Evolutionary conservation across 2,113 vertebrate species (phyloP).

Genomic region (Asarcornis scutulata): DNA sequence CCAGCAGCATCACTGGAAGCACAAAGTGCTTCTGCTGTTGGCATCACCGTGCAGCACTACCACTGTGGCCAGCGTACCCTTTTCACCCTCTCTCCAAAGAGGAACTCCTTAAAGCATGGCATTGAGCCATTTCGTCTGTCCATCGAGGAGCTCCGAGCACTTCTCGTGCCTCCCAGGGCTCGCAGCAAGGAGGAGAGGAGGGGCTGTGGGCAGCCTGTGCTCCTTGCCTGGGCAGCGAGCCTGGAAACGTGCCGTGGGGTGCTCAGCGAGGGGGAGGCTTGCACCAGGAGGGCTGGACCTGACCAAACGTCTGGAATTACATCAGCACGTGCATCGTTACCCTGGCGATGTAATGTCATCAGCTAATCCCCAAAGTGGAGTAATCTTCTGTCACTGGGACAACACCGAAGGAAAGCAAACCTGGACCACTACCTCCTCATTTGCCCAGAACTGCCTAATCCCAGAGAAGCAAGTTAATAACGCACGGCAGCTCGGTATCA

Average conservation of each 20-base stretch:
- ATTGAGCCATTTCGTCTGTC: not conserved
- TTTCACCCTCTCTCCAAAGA: not conserved
- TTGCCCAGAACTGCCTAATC: slow-evolving; percentile 45
- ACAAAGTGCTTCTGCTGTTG: not conserved
- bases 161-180: not conserved
- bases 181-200: not conserved
- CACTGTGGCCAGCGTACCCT: not conserved
- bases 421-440: slow-evolving; percentile 3
- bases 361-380: not conserved
- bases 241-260: not conserved
- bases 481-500: slow-evolving; percentile 1
- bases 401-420: slow-evolving; percentile 16
- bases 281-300: not conserved
- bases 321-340: not conserved
- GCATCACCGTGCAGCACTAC: not conserved
- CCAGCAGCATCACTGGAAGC: not conserved
- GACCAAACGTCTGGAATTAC: not conserved
- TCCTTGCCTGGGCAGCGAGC: not conserved
- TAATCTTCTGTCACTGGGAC: slow-evolving; percentile 40
- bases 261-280: not conserved
- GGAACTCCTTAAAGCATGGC: slow-evolving; percentile 4
- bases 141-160: not conserved
- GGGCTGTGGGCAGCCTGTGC: too few species aligned
- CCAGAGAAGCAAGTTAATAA: slow-evolving; percentile 60
- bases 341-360: not conserved